Conservation (phyloP, 1,140 invertebrate genomes). For the Marisa cornuarietis region DNA sequence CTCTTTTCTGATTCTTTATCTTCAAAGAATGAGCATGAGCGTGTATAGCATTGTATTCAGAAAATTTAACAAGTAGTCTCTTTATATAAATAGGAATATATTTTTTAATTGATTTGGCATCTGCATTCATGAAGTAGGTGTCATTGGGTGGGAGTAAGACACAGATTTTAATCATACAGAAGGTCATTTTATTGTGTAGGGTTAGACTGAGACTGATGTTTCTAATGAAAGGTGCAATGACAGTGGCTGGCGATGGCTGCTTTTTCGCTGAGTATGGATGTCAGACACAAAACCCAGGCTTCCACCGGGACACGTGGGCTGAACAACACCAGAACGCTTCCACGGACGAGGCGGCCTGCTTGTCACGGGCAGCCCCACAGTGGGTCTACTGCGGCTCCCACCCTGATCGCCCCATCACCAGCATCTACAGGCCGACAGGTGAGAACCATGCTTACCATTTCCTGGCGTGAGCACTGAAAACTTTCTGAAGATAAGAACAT, state of each 20-base stretch:
- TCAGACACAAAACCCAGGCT: constrained; percentile 18
- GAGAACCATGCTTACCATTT: neutral
- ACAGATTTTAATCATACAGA: too few species aligned
- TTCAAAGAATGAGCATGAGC: too few species aligned
- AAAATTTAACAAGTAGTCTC: too few species aligned
- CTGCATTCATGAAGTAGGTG: too few species aligned
- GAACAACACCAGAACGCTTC: constrained; percentile 27
- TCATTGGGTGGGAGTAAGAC: constrained; percentile 1
- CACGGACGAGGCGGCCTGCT: constrained; percentile 22
- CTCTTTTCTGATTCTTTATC: too few species aligned
- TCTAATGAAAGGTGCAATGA: constrained; percentile 37
- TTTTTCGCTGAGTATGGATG: constrained; percentile 41
- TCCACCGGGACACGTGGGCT: constrained; percentile 16
- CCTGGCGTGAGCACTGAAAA: neutral
- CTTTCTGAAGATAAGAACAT: constrained; percentile 2
- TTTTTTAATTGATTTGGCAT: too few species aligned
- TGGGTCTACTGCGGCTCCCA: constrained; percentile 33
- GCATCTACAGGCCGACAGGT: constrained; percentile 41
- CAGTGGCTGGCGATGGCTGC: constrained; percentile 40
- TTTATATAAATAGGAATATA: too few species aligned
- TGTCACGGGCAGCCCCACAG: constrained; percentile 24
- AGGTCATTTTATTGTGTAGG: neutral
- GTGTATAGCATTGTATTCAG: too few species aligned
- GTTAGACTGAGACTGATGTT: neutral
- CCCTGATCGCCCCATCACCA: constrained; percentile 23